Conservation (phyloP, 1,140 invertebrate genomes). For the Drosophila willistoni region DNA sequence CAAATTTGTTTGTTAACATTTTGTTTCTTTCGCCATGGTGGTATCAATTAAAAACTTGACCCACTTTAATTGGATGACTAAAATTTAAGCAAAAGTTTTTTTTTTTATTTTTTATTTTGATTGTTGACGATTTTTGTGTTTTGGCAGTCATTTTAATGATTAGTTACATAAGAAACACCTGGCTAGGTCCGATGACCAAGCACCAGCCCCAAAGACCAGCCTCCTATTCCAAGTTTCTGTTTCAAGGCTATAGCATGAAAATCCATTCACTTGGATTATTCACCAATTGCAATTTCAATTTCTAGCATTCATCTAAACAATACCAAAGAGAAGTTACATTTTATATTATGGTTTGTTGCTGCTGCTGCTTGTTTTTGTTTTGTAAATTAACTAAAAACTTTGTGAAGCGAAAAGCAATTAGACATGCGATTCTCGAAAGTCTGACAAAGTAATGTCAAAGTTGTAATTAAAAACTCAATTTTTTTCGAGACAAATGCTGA, state of each 20-base stretch:
- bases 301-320: conserved; percentile 11
- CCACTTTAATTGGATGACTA: conserved; percentile 20
- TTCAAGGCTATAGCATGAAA: conserved; percentile 54
- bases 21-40: not conserved
- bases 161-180: conserved; percentile 14
- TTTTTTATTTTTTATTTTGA: conserved; percentile 1
- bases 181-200: conserved; percentile 14
- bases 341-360: not conserved
- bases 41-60: conserved; percentile 42
- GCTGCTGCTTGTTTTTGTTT: conserved; percentile 21
- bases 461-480: conserved; percentile 52
- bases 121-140: not conserved
- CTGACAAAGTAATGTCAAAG: conserved; percentile 48
- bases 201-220: not conserved
- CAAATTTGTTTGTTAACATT: conserved; percentile 35
- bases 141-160: conserved; percentile 3
- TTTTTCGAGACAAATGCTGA: not conserved
- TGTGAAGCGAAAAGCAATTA: conserved; percentile 61
- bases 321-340: conserved; percentile 7
- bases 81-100: conserved; percentile 21
- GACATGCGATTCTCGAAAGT: conserved; percentile 66
- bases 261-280: conserved; percentile 50
- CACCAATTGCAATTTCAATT: conserved; percentile 21
- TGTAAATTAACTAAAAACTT: conserved; percentile 40
- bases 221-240: conserved; percentile 4